These are phyloP conservation scores for Rhinolophus sinicus DNA, from an alignment of 2,113 vertebrate genomes.

Conservation along the genomic window DNA sequence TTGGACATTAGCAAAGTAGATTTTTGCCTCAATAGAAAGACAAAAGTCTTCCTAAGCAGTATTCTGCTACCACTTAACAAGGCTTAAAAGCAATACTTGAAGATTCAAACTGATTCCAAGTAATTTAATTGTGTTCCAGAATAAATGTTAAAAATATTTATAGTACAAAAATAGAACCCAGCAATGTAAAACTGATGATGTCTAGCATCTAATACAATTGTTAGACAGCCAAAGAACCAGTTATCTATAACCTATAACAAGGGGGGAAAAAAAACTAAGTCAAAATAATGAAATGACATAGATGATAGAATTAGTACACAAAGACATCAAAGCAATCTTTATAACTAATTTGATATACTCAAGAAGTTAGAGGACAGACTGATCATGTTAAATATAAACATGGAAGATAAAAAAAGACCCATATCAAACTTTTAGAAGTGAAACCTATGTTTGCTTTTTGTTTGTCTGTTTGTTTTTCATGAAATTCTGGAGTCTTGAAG, in stretches of 20 bases:
- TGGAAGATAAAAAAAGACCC: background rate
- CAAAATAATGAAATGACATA: background rate
- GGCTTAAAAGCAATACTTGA: background rate
- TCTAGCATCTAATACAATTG: slow-evolving; percentile 9
- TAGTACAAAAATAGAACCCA: background rate
- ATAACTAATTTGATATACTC: background rate
- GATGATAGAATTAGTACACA: background rate
- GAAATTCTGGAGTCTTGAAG: background rate
- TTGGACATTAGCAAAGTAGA: background rate
- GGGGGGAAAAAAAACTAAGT: background rate
- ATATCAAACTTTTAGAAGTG: background rate
- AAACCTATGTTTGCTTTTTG: background rate
- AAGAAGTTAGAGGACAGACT: background rate
- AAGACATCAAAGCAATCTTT: background rate
- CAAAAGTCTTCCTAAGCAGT: background rate
- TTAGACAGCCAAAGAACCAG: background rate
- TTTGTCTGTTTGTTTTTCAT: background rate
- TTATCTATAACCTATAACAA: background rate
- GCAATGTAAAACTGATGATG: background rate
- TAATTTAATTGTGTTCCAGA: background rate
- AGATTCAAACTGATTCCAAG: background rate
- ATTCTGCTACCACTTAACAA: background rate
- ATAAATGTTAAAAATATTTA: background rate
- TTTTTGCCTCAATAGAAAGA: background rate
- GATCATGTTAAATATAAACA: background rate